These are phyloP conservation scores for Leucoraja ocellata DNA, from an alignment of 2,797 vertebrate species.

Conservation along the genomic window DNA sequence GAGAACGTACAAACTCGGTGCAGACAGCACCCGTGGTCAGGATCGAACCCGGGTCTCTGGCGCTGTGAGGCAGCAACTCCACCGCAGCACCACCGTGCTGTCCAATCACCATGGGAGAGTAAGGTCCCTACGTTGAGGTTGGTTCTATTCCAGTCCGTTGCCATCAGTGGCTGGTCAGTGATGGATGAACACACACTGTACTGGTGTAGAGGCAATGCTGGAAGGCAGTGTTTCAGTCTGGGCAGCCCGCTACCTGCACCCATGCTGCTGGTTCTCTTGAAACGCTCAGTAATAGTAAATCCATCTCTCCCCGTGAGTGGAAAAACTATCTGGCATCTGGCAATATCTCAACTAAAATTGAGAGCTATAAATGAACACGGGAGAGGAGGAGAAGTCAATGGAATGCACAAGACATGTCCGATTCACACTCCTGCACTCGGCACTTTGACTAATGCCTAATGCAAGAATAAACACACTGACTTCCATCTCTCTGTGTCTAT, in stretches of 20 bases:
- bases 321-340: constrained; percentile 2
- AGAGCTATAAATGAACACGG: constrained; percentile 24
- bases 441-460: background rate
- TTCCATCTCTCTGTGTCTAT: background rate
- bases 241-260: too few relatives aligned
- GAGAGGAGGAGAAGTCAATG: background rate
- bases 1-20: too few relatives aligned
- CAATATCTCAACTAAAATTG: constrained; percentile 24
- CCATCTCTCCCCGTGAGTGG: background rate
- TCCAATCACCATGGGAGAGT: too few relatives aligned
- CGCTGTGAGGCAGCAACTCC: too few relatives aligned
- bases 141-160: background rate
- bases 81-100: too few relatives aligned
- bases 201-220: background rate
- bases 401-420: constrained; percentile 11
- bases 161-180: background rate
- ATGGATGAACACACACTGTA: background rate
- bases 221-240: too few relatives aligned
- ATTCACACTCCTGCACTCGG: constrained; percentile 17
- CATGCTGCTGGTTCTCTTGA: background rate
- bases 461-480: background rate
- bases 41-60: too few relatives aligned
- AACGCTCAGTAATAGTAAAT: background rate
- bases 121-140: background rate
- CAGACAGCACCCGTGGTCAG: too few relatives aligned